A percentile compares a stretch with the other conserved stretches of the same genome.
These are phyloP conservation scores for Petromus typicus DNA, from an alignment of 2,113 vertebrate species.

Conservation along the genomic window DNA sequence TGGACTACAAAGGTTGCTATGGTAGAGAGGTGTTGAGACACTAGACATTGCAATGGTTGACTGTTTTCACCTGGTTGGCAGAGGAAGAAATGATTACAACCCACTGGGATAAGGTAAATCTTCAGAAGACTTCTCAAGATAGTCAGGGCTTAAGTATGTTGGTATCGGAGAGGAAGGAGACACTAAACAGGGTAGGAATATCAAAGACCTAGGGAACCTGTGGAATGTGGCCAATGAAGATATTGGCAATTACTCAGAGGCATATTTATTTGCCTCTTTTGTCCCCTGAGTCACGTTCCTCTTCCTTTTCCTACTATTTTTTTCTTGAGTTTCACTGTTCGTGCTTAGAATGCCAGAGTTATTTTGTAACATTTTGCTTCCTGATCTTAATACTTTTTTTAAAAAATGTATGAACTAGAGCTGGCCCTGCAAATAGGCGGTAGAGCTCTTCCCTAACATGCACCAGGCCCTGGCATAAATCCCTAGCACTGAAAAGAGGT, in stretches of 20 bases:
- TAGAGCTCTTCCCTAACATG: background rate
- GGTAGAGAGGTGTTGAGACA: background rate
- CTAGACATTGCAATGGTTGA: background rate
- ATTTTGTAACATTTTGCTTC: conserved; percentile 9
- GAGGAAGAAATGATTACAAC: background rate
- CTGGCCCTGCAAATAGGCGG: background rate
- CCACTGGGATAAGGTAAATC: background rate
- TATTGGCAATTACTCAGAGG: background rate
- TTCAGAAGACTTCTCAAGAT: conserved; percentile 29
- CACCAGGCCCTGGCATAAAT: background rate
- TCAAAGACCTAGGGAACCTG: background rate
- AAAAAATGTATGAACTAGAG: conserved; percentile 5
- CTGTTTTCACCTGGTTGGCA: background rate
- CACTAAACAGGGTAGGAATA: background rate
- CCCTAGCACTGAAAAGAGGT: background rate
- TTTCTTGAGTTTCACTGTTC: background rate
- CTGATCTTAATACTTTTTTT: conserved; percentile 47
- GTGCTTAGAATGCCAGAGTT: conserved; percentile 19
- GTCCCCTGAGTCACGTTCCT: background rate
- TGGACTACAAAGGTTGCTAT: background rate
- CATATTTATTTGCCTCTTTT: background rate
- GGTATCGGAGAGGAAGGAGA: background rate
- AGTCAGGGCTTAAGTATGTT: background rate
- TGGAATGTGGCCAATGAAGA: background rate
- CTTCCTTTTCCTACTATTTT: background rate